A percentile compares a stretch with the other conserved stretches of the same genome.
phyloP scores from a whole-genome alignment of 2,797 vertebrate species.

The Lepidocolaptes lacrymiger region DNA sequence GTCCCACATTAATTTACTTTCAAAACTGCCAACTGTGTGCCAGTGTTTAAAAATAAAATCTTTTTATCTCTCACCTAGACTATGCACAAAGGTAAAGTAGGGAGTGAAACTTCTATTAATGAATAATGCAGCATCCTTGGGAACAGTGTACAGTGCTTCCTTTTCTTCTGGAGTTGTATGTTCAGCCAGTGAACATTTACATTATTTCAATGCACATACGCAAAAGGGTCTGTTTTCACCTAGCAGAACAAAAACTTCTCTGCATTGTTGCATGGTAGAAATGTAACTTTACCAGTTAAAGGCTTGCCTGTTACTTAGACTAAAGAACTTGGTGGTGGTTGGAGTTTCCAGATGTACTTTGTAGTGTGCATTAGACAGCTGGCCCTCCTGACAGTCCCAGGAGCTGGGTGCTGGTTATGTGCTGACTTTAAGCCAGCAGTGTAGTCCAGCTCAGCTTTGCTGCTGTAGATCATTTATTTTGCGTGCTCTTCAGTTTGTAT shows the following conservation, averaged over 20 bases:
- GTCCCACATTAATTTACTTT: neutral
- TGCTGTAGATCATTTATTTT: neutral
- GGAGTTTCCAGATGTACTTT: neutral
- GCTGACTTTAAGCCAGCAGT: neutral
- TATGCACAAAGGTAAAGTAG: neutral
- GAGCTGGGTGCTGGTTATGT: neutral
- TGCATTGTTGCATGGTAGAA: neutral
- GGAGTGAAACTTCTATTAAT: neutral
- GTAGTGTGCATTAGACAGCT: neutral
- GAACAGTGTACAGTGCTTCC: neutral
- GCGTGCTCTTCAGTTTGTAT: neutral
- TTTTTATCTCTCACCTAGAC: neutral
- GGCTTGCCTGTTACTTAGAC: neutral
- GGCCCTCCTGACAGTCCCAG: neutral
- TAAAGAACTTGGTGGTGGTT: neutral
- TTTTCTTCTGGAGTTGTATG: neutral
- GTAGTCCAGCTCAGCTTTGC: neutral
- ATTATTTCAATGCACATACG: neutral
- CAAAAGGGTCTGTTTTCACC: neutral
- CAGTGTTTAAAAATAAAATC: neutral
- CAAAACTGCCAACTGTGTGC: neutral
- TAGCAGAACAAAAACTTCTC: neutral
- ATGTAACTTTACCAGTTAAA: neutral
- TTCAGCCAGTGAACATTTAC: neutral
- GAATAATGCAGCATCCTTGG: neutral